phyloP scores from a whole-genome alignment of 2,888 invertebrate species.

The Acleris laterana region DNA sequence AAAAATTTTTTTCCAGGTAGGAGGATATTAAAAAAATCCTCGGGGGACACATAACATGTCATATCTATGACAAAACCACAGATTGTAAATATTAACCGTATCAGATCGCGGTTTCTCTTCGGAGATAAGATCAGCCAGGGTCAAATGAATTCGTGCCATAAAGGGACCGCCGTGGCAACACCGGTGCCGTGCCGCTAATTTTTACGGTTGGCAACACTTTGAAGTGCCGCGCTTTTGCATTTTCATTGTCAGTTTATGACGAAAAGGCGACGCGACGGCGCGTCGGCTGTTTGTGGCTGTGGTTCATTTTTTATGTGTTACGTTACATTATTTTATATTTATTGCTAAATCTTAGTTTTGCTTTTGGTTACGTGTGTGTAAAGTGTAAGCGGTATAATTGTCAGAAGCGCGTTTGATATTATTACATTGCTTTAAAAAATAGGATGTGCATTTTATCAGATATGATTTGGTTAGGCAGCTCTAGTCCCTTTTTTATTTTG shows the following conservation, averaged over 20 bases:
- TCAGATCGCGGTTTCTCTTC: slow-evolving; percentile 14
- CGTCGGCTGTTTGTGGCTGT: slow-evolving; percentile 3
- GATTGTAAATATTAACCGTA: slow-evolving; percentile 8
- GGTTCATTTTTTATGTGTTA: slow-evolving; percentile 7
- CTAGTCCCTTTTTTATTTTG: too few relatives aligned
- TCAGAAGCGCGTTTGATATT: too few relatives aligned
- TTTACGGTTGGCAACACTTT: slow-evolving; percentile 42
- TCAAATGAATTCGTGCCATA: slow-evolving; percentile 14
- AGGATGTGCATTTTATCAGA: too few relatives aligned
- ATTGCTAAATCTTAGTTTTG: not conserved
- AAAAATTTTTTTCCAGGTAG: too few relatives aligned
- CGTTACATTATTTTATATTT: not conserved
- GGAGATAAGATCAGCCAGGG: slow-evolving; percentile 20
- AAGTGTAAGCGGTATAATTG: too few relatives aligned
- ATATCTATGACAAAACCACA: slow-evolving; percentile 7
- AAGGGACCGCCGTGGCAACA: slow-evolving; percentile 21
- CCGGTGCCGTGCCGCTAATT: slow-evolving; percentile 26
- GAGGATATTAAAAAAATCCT: not conserved
- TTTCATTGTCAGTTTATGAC: slow-evolving; percentile 31
- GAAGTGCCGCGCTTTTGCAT: slow-evolving; percentile 36
- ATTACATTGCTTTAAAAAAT: too few relatives aligned
- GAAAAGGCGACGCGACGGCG: slow-evolving; percentile 9
- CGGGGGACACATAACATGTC: too few relatives aligned
- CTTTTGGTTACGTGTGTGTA: not conserved
- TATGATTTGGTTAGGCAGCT: too few relatives aligned